phyloP scores from a whole-genome alignment of 2,888 invertebrate genomes.

The Lasius fuliginosus region DNA sequence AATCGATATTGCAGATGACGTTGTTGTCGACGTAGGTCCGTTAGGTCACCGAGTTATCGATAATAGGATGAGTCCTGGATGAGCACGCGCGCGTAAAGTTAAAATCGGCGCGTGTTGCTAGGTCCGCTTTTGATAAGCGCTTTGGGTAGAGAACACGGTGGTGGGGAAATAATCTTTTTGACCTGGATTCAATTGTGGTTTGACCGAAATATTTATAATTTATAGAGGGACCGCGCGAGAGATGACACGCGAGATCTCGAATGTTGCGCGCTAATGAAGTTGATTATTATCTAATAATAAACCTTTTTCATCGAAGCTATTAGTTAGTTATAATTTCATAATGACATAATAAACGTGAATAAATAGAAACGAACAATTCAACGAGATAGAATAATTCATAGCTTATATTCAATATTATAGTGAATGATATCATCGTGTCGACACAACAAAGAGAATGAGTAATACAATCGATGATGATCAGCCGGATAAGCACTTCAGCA shows the following conservation, averaged over 20 bases:
- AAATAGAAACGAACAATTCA: not conserved
- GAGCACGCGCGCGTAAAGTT: not conserved
- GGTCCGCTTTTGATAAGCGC: slow-evolving; percentile 33
- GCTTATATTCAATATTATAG: not conserved
- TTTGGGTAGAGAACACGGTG: slow-evolving; percentile 3
- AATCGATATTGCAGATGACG: not conserved
- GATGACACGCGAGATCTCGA: not conserved
- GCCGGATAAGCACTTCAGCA: not conserved
- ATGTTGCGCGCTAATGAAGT: not conserved
- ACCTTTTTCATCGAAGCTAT: not conserved
- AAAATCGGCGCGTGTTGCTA: slow-evolving; percentile 46
- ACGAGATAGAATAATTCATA: not conserved
- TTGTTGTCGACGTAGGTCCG: slow-evolving; percentile 22
- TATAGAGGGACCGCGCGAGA: not conserved
- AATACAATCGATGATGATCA: slow-evolving; percentile 25
- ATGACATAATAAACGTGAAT: not conserved
- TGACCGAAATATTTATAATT: slow-evolving; percentile 52
- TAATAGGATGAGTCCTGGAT: slow-evolving; percentile 1
- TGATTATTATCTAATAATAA: not conserved
- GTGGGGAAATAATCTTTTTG: slow-evolving; percentile 38
- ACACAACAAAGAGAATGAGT: not conserved
- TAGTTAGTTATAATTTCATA: not conserved
- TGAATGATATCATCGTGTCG: slow-evolving; percentile 29
- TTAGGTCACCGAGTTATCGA: too few species aligned
- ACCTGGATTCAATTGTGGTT: slow-evolving; percentile 53